Percentiles rank a stretch among this genome's conserved stretches.
Evolutionary conservation across 2,113 vertebrate species (phyloP).

Genomic region (Choloepus hoffmanni): DNA sequence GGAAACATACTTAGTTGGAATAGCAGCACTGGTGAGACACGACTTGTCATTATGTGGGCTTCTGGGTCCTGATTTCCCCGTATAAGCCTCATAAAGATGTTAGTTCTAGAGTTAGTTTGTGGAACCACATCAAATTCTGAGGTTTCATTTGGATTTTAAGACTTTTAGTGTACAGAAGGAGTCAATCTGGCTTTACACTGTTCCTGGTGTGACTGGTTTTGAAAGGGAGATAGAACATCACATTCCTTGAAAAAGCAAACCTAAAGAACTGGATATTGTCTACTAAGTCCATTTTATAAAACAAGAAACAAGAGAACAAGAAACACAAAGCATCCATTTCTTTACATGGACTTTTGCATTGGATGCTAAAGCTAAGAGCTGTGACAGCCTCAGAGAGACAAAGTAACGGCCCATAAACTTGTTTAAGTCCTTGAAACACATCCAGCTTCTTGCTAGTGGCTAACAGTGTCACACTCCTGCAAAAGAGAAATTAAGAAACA

Average conservation of each 20-base stretch:
- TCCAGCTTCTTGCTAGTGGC: background rate
- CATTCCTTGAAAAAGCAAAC: background rate
- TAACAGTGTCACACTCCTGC: slow-evolving; percentile 8
- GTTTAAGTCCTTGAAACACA: slow-evolving; percentile 42
- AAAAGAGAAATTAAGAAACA: background rate
- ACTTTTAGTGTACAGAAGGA: background rate
- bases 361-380: background rate
- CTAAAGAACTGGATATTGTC: background rate
- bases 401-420: background rate
- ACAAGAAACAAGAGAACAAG: background rate
- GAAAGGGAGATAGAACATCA: background rate
- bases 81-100: accelerated
- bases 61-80: background rate
- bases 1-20: background rate
- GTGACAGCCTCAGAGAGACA: background rate
- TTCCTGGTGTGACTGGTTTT: background rate
- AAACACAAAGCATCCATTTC: background rate
- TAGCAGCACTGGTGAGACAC: background rate
- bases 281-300: background rate
- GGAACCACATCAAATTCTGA: background rate
- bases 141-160: background rate
- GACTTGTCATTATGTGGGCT: background rate
- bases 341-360: background rate
- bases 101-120: background rate
- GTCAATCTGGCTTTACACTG: background rate